phyloP scores from a whole-genome alignment of 2,113 vertebrate genomes.

The Ophthalmolycus amberensis region DNA sequence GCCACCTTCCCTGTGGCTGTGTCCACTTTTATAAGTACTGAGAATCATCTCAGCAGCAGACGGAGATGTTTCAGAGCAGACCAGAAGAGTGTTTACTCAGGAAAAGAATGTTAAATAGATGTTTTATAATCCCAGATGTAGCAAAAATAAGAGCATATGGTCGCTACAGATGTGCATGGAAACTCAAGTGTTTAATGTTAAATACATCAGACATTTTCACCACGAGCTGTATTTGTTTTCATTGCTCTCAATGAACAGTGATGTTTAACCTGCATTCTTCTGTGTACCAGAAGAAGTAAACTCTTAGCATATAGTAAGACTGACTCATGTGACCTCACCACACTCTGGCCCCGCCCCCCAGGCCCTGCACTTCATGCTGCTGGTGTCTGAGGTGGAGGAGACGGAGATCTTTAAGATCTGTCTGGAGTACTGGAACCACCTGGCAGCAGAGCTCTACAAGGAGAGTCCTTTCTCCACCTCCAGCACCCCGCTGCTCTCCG shows the following conservation, averaged over 20 bases:
- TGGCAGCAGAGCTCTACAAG: constrained; percentile 95
- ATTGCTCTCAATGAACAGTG: not conserved
- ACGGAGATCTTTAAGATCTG: constrained; percentile 99
- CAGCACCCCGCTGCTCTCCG: constrained; percentile 91
- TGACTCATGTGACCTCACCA: not conserved
- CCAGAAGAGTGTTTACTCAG: not conserved
- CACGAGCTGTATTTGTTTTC: not conserved
- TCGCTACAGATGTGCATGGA: not conserved
- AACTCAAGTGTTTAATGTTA: not conserved
- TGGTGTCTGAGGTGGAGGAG: constrained; percentile 98
- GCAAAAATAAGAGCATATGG: not conserved
- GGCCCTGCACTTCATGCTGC: constrained; percentile 96
- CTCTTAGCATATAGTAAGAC: not conserved
- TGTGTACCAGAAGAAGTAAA: not conserved
- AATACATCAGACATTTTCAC: not conserved
- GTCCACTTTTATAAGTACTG: constrained; percentile 10
- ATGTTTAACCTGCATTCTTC: not conserved
- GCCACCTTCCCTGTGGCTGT: not conserved
- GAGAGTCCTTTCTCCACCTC: constrained; percentile 95
- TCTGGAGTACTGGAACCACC: constrained; percentile 97
- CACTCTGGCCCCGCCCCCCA: constrained; percentile 47
- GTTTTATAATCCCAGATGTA: not conserved
- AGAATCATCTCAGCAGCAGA: not conserved
- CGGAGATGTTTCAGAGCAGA: not conserved
- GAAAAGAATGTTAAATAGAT: not conserved